Evolutionary conservation across 2,888 invertebrate genomes (phyloP).

Genomic region (Subacronicta megacephala): DNA sequence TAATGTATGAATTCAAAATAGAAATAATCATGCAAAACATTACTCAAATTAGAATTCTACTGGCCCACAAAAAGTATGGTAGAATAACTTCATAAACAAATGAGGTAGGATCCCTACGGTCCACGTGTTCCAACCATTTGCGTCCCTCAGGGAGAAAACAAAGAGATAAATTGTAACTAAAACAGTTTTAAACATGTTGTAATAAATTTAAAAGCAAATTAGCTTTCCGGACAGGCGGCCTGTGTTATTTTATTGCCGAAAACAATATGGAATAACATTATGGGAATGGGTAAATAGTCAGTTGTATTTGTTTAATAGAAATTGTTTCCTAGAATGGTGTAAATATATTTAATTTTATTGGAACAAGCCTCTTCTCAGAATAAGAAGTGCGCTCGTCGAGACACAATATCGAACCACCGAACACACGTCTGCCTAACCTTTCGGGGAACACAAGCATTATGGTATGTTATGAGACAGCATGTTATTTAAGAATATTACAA

Average conservation of each 20-base stretch:
- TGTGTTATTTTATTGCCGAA: conserved; percentile 51
- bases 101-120: conserved; percentile 21
- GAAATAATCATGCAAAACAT: not conserved
- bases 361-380: too few species aligned
- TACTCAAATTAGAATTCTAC: not conserved
- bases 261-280: conserved; percentile 28
- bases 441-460: too few species aligned
- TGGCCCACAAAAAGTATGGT: conserved; percentile 24
- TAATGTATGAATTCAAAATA: too few species aligned
- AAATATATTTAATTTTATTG: too few species aligned
- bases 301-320: conserved; percentile 13
- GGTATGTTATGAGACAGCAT: too few species aligned
- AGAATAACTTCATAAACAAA: conserved; percentile 29
- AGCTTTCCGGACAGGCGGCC: conserved; percentile 27
- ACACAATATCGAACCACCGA: too few species aligned
- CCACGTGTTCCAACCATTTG: conserved; percentile 27
- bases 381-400: too few species aligned
- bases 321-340: not conserved
- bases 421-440: too few species aligned
- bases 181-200: conserved; percentile 40
- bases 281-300: conserved; percentile 9
- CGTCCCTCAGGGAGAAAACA: conserved; percentile 8
- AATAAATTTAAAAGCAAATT: conserved; percentile 56
- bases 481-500: too few species aligned
- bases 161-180: conserved; percentile 51